These are phyloP conservation scores for Gambusia yucatana DNA, from an alignment of 2,797 vertebrate genomes.

Conservation along the genomic window DNA sequence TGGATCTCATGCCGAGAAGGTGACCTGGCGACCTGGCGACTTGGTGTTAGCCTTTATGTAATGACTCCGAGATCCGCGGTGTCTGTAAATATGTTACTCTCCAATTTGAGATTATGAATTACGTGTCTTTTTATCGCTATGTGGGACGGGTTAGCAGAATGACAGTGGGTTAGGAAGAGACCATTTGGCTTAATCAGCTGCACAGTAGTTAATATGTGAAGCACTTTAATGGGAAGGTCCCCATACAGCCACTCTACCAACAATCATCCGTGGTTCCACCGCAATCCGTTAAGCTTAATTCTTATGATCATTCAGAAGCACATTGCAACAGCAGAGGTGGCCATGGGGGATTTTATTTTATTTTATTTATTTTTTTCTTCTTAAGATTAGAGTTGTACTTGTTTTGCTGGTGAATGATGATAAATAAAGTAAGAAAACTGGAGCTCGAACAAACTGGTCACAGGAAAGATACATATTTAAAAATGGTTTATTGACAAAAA, in stretches of 20 bases:
- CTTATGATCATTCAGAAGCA: conserved; percentile 3
- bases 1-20: not conserved
- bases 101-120: not conserved
- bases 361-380: not conserved
- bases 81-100: not conserved
- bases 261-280: conserved; percentile 1
- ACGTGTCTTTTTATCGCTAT: not conserved
- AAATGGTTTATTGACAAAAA: not conserved
- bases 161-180: not conserved
- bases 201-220: not conserved
- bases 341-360: not conserved
- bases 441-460: not conserved
- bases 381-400: not conserved
- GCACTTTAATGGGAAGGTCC: not conserved
- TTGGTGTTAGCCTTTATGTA: not conserved
- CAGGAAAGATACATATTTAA: not conserved
- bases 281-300: not conserved
- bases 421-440: not conserved
- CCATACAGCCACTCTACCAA: not conserved
- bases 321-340: not conserved
- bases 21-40: not conserved
- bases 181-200: not conserved
- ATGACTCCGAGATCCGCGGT: not conserved
- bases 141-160: not conserved
- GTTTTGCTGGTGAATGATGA: not conserved